Base-by-base conservation (phyloP, 2,113 vertebrate species). In the Ochotona curzoniae region DNA sequence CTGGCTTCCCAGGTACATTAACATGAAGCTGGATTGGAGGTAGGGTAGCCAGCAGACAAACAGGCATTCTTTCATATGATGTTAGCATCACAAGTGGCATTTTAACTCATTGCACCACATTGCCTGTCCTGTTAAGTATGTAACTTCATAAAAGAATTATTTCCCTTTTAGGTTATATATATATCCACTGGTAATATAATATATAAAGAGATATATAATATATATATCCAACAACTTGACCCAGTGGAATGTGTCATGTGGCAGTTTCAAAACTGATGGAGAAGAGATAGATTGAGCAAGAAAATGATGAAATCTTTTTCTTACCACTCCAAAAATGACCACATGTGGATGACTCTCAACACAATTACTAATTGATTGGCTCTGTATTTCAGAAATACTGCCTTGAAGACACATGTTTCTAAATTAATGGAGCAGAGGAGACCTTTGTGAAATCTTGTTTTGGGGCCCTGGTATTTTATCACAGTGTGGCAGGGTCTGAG, bases 371-470 rank as follows among this genome's bases (percentile, higher is more conserved):
- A 87, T 85, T 69, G 74, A 17, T 9, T 20, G 79, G 69, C 21
- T 47, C 21, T 81, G 60, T 67, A 61, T 93, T 91, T 93, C 94
- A 80, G 57, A 86, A 64, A 51, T 30, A 75, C 49, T 38, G 1
- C 47, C 26, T 35, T 70, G 60, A 71, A 90, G 49, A 87, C 25
- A 44, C 51, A 84, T 78, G 47, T 93, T 95, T 92, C 83, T 44
- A 83, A 47, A 51, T 70, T 66, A 92, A 69, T 71, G n/a, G 28
- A 90, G 18, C 38, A 74, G 13, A 21, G 35, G 38, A 79, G 13
- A 38, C 17, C 54, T 79, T 83, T 91, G 47, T 82, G 26, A 93
- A 89, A 32, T 60, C 75, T 84, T 63, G 60, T 44, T 93, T 81
- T 85, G 75, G 28, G 15, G 28, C n/a, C 2, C 63, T 81, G n/a